phyloP scores from a whole-genome alignment of 2,888 invertebrate genomes.

The Nephrocerus scutellatus region DNA sequence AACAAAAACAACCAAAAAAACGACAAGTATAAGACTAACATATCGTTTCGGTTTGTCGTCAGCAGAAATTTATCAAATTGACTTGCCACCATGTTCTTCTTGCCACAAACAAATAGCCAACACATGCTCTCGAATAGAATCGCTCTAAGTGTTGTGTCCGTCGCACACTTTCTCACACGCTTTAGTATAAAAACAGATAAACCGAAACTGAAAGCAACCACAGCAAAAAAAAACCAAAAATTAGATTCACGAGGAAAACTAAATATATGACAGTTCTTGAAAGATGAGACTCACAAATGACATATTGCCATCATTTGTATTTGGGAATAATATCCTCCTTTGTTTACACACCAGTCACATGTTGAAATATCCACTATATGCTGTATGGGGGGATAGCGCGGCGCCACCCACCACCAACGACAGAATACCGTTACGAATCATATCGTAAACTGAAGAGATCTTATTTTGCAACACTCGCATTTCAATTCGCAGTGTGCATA shows the following conservation, averaged over 20 bases:
- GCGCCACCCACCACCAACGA: slow-evolving; percentile 4
- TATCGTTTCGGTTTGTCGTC: slow-evolving; percentile 20
- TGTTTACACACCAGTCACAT: slow-evolving; percentile 21
- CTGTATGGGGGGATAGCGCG: too few species aligned
- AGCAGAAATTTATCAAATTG: slow-evolving; percentile 24
- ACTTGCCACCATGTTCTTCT: too few species aligned
- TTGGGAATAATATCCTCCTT: slow-evolving; percentile 20
- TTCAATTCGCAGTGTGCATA: too few species aligned
- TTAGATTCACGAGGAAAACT: slow-evolving; percentile 13
- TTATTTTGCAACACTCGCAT: too few species aligned
- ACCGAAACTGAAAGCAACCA: too few species aligned
- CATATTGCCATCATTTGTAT: slow-evolving; percentile 25
- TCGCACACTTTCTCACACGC: too few species aligned
- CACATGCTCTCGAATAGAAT: slow-evolving; percentile 20
- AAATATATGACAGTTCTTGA: slow-evolving; percentile 23
- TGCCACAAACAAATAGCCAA: slow-evolving; percentile 21
- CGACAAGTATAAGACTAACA: slow-evolving; percentile 4
- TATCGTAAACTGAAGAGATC: too few species aligned
- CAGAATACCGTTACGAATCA: too few species aligned
- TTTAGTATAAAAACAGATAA: too few species aligned
- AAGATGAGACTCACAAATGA: slow-evolving; percentile 23
- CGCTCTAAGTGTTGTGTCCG: too few species aligned
- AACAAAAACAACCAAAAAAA: slow-evolving; percentile 6
- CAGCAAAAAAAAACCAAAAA: not conserved
- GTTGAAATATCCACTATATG: slow-evolving; percentile 13